These are phyloP conservation scores for Hephaestus fuliginosus DNA, from an alignment of 2,797 vertebrate species.

Conservation along the genomic window DNA sequence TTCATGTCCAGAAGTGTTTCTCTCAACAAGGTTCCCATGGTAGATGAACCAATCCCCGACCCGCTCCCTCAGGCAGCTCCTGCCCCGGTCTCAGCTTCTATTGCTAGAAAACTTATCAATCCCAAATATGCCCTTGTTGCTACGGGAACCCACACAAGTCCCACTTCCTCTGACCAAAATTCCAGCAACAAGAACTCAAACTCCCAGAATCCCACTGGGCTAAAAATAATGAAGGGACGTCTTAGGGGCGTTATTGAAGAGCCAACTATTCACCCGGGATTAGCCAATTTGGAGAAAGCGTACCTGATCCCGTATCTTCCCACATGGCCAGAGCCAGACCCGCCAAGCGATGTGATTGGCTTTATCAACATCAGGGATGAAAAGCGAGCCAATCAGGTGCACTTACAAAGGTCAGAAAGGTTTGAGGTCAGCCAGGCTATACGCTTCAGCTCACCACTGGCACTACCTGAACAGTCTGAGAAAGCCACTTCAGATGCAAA, in stretches of 20 bases:
- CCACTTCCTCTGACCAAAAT: constrained; percentile 87
- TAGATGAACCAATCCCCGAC: constrained; percentile 89
- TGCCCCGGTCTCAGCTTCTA: constrained; percentile 79
- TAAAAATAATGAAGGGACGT: constrained; percentile 61
- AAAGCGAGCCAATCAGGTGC: constrained; percentile 91
- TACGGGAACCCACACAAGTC: constrained; percentile 85
- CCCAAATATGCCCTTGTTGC: constrained; percentile 95
- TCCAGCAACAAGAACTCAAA: constrained; percentile 81
- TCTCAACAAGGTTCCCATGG: constrained; percentile 90
- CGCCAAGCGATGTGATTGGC: constrained; percentile 94
- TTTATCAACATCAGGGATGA: constrained; percentile 98
- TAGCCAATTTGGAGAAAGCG: constrained; percentile 90
- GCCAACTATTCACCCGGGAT: constrained; percentile 88
- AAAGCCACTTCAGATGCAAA: neutral
- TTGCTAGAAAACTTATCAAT: constrained; percentile 94
- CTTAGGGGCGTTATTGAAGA: constrained; percentile 64
- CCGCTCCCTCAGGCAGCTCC: constrained; percentile 82
- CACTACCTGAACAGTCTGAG: constrained; percentile 12
- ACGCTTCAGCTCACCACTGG: constrained; percentile 87
- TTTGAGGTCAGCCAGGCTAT: constrained; percentile 92
- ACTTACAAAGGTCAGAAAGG: constrained; percentile 93
- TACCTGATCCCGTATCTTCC: constrained; percentile 96
- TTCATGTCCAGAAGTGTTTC: constrained; percentile 90
- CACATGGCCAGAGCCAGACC: constrained; percentile 96
- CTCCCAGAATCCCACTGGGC: constrained; percentile 75